Evolutionary conservation across 1,140 invertebrate genomes (phyloP).

Genomic region (Leucophenga varia): DNA sequence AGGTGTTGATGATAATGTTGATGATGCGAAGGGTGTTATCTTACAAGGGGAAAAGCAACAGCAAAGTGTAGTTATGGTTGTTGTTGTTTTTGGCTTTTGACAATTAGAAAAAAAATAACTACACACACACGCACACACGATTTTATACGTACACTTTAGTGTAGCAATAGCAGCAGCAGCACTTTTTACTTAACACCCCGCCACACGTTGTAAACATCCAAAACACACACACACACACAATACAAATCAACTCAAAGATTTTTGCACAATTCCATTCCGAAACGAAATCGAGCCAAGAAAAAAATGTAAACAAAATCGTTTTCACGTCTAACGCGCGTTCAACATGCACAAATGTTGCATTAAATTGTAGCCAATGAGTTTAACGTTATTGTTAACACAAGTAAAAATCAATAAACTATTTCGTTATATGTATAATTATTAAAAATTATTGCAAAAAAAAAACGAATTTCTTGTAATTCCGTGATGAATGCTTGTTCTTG

Average conservation of each 20-base stretch:
- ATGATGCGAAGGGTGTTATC: conserved; percentile 18
- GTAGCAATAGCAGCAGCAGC: too few relatives aligned
- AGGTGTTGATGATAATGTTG: conserved; percentile 12
- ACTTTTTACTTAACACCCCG: too few relatives aligned
- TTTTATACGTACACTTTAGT: too few relatives aligned
- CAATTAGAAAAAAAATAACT: too few relatives aligned
- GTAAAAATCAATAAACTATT: neutral
- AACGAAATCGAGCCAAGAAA: conserved; percentile 18
- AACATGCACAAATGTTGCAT: neutral
- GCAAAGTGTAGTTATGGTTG: too few relatives aligned
- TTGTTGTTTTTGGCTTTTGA: too few relatives aligned
- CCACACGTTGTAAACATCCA: too few relatives aligned
- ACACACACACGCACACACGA: too few relatives aligned
- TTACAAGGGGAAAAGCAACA: conserved; percentile 30
- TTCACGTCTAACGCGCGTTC: conserved; percentile 5
- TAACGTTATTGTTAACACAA: conserved; percentile 1
- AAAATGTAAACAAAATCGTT: conserved; percentile 46
- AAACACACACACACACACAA: too few relatives aligned
- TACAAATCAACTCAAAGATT: neutral
- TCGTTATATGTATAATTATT: neutral
- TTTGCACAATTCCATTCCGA: conserved; percentile 3
- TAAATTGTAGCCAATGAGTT: conserved; percentile 1
- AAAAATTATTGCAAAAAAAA: neutral
- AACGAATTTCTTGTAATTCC: too few relatives aligned
- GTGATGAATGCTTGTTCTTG: too few relatives aligned